Conservation (phyloP, 2,888 invertebrate genomes). For the Catocala nupta region DNA sequence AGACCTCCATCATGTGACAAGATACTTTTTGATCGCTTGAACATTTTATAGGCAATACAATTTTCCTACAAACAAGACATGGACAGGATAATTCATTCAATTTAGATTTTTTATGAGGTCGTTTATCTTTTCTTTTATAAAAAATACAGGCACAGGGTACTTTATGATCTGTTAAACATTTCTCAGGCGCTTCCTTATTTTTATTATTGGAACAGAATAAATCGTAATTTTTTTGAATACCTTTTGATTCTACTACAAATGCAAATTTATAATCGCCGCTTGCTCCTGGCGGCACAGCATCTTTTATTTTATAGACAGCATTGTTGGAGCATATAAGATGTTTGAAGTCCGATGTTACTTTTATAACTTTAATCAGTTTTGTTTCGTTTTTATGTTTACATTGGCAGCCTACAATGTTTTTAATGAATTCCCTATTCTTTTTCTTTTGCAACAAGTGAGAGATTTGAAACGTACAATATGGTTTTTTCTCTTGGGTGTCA, state of each 20-base stretch:
- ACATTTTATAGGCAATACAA: too few relatives aligned
- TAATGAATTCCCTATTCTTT: too few relatives aligned
- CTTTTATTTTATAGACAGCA: constrained; percentile 3
- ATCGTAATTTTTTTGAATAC: too few relatives aligned
- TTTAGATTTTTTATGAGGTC: too few relatives aligned
- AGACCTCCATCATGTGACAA: too few relatives aligned
- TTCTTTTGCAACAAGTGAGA: too few relatives aligned
- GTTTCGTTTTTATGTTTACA: not conserved
- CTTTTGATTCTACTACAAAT: too few relatives aligned
- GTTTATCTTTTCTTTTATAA: constrained; percentile 10
- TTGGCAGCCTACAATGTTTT: not conserved
- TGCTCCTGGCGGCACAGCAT: not conserved
- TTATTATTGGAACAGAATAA: not conserved
- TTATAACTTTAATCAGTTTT: constrained; percentile 1
- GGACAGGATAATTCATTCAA: not conserved
- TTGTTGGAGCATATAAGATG: constrained; percentile 5
- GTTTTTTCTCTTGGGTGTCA: too few relatives aligned
- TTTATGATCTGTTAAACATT: not conserved
- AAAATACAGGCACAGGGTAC: not conserved
- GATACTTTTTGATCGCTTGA: too few relatives aligned
- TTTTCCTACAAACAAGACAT: too few relatives aligned
- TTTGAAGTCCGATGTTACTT: constrained; percentile 4
- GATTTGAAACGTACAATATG: too few relatives aligned
- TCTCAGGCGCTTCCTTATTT: not conserved
- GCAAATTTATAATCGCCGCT: not conserved